Evolutionary conservation across 2,113 vertebrate genomes (phyloP).

Genomic region (Sisor rabdophorus): DNA sequence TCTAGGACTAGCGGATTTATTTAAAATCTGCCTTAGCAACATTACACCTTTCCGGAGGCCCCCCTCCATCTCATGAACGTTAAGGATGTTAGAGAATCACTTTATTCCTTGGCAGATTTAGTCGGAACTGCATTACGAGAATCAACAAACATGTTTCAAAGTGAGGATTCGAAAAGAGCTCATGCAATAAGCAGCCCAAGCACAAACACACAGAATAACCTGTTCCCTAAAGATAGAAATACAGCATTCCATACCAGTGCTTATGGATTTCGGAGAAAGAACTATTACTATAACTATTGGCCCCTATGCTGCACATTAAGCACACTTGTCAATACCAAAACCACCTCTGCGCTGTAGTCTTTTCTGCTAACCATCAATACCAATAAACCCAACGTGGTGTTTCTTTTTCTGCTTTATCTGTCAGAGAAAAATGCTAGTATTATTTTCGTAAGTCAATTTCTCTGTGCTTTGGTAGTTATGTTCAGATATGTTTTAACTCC

Average conservation of each 20-base stretch:
- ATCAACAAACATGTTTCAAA: slow-evolving; percentile 14
- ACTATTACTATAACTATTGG: neutral
- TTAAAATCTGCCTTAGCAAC: slow-evolving; percentile 24
- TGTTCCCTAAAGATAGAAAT: neutral
- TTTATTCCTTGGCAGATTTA: neutral
- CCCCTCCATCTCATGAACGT: slow-evolving; percentile 36
- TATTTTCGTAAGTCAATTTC: neutral
- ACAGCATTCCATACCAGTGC: neutral
- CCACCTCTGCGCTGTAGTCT: neutral
- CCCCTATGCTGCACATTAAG: slow-evolving; percentile 4
- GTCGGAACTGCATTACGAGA: neutral
- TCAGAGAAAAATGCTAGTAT: neutral
- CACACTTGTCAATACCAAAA: slow-evolving; percentile 2
- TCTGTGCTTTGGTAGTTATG: neutral
- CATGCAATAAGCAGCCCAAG: slow-evolving; percentile 6
- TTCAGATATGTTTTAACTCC: neutral
- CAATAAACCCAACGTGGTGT: neutral
- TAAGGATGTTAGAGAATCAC: slow-evolving; percentile 20
- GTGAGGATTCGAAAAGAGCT: neutral
- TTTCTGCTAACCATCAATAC: neutral
- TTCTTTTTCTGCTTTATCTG: neutral
- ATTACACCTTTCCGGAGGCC: slow-evolving; percentile 36
- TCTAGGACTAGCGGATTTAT: slow-evolving; percentile 43
- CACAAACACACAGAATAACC: slow-evolving; percentile 2
- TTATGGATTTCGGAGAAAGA: neutral